Base-by-base conservation (phyloP, 2,888 invertebrate species). In the Athetis lepigone region DNA sequence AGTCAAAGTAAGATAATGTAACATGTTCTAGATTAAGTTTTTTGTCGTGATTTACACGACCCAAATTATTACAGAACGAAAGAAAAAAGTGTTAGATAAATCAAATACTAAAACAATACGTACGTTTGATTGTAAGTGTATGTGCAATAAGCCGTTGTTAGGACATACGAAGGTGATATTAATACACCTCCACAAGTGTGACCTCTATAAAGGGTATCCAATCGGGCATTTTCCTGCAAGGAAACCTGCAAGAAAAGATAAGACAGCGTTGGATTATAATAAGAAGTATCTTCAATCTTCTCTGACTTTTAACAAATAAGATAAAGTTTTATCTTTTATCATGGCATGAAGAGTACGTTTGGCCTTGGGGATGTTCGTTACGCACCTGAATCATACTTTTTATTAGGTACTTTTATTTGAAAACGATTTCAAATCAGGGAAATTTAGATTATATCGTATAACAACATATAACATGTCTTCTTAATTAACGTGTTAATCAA, bases 131-230 rank as follows among this genome's bases (percentile, higher is more conserved):
- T 0, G 36, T 9, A 4, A 1, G 6, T 6, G 11, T 18, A 45
- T 4, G 80, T 59, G 45, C 87, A 87, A 9, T 66, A 50, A 7
- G 85, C 86, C 4, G 85, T 65, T 2, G 87, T 86, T 27, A 87
- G 29, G 0, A 80, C 80, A 47, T 82, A 82, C 19, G 77, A 81
- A 0, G 78, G 52, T 0, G 85, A 80, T 37, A 87, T 67, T 49
- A 85, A 40, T 4, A 81, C 85, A 0, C 87, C 87, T 7, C 87
- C 86, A 51, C 87, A 87, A 19, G 23, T 49, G 62, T 87, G 87
- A 2, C 83, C 83, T 21, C 74, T 70, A 0, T 71, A 57, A 1
- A 9, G 45, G 33, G 33, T 33, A 25, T 0, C 0, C 6, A 72
- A 16, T 16, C 25, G 19, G 4, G 58, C 47, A 0, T 76, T 2